Evolutionary conservation across 2,888 invertebrate species (phyloP), one percentile per base, ranked within the genome.

Genomic region (Serripes groenlandicus): DNA sequence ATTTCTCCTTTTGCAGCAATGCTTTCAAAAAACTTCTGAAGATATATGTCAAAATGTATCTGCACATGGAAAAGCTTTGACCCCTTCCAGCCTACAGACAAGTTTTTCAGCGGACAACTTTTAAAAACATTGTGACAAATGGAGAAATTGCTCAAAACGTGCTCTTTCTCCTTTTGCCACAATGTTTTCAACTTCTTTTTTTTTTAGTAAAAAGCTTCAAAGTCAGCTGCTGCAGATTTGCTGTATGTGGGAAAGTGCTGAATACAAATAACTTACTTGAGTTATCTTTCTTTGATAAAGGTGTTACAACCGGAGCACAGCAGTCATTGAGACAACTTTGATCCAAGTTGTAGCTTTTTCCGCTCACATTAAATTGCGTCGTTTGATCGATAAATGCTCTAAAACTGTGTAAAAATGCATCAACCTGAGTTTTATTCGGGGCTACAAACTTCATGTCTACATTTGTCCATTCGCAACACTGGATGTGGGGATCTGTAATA

Each of bases 371-470:
- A 0, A 86, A 30, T 26, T 52, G 21, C 15, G 35, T 54, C 0
- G 86, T 75, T 1, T 37, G 32, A 21, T 69, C 35, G 5, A 86
- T 49, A 69, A 82, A 86, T 15, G 64, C 18, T 34, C 75, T 74
- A 56, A 78, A 86, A 52, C 72, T 81, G 3, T 56, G 28, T 11
- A 64, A n/a, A 11, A 82, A 76, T 28, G 74, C 60, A 15, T 75
- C 56, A 18, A 66, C 78, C 23, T 79, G 77, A 28, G 5, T 18
- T 30, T 80, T 49, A 58, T 58, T 78, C 5, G 81, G 70, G 30
- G 81, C 79, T 7, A 79, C 79, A 78, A 86, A 81, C 52, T 75
- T 71, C 70, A 83, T 81, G 18, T 86, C 78, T 5, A 86, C 54
- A 26, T 58, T 71, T 15, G 77, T 72, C 1, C 71, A 80, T 66